A percentile compares a stretch with the other conserved stretches of the same genome.
These are phyloP conservation scores for Muntiacus reevesi DNA, from an alignment of 2,113 vertebrate species.

Conservation along the genomic window DNA sequence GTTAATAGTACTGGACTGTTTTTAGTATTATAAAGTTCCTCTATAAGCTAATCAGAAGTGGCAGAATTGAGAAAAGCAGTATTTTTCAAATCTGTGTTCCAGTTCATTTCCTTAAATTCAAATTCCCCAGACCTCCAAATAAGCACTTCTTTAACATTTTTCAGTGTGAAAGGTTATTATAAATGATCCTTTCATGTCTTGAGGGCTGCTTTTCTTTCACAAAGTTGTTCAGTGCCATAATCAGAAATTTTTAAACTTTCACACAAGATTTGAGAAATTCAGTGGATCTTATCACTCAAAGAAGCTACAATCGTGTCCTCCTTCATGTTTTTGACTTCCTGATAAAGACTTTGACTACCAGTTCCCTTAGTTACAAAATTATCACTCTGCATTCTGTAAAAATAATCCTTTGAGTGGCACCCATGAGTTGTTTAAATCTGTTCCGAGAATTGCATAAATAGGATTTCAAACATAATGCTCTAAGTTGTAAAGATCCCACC, in stretches of 20 bases:
- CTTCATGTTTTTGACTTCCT: not conserved
- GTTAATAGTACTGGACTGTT: not conserved
- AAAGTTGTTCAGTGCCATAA: not conserved
- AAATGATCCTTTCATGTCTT: not conserved
- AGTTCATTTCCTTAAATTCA: conserved; percentile 7
- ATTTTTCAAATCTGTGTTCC: not conserved
- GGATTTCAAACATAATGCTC: not conserved
- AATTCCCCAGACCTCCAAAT: not conserved
- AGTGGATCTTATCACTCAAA: not conserved
- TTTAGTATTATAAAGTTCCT: not conserved
- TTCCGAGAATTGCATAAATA: not conserved
- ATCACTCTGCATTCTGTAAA: not conserved
- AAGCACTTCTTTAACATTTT: not conserved
- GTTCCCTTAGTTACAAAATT: not conserved
- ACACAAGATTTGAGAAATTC: not conserved
- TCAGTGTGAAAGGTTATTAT: not conserved
- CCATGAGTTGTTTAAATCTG: not conserved
- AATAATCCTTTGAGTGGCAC: not conserved
- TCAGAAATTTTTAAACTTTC: not conserved
- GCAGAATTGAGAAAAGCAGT: not conserved
- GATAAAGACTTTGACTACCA: not conserved
- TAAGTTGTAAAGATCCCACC: not conserved
- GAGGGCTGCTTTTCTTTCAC: not conserved
- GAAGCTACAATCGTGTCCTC: not conserved
- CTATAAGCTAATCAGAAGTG: not conserved